These are phyloP conservation scores for Noctua fimbriata DNA, from an alignment of 2,888 invertebrate species.

Conservation along the genomic window DNA sequence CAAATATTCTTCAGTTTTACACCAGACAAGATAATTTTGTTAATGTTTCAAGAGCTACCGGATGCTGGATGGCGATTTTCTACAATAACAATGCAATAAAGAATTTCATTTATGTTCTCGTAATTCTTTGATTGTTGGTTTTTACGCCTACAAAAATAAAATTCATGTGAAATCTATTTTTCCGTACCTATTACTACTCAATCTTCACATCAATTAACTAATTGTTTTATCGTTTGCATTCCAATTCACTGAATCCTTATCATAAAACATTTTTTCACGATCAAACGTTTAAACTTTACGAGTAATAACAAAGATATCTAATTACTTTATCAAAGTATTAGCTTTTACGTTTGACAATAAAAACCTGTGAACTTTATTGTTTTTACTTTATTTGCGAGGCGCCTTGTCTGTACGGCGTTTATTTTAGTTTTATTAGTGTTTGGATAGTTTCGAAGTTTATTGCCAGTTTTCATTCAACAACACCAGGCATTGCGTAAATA, in stretches of 20 bases:
- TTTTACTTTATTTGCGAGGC: slow-evolving; percentile 2
- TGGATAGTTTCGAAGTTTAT: slow-evolving; percentile 18
- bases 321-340: not conserved
- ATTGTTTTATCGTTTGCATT: not conserved
- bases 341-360: not conserved
- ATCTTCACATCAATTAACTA: not conserved
- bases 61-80: too few species aligned
- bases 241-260: not conserved
- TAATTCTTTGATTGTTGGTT: too few species aligned
- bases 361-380: slow-evolving; percentile 5
- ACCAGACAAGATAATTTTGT: not conserved
- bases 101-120: not conserved
- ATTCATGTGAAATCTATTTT: not conserved
- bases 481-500: not conserved
- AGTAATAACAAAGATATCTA: not conserved
- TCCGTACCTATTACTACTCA: not conserved
- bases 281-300: slow-evolving; percentile 6
- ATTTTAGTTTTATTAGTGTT: slow-evolving; percentile 27
- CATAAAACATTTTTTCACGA: not conserved
- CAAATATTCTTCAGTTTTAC: too few species aligned
- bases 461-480: not conserved
- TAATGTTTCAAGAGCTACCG: not conserved
- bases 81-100: not conserved
- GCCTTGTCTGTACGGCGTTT: not conserved
- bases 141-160: not conserved